These are phyloP conservation scores for Ellobius talpinus DNA, from an alignment of 2,113 vertebrate genomes.

Conservation along the genomic window DNA sequence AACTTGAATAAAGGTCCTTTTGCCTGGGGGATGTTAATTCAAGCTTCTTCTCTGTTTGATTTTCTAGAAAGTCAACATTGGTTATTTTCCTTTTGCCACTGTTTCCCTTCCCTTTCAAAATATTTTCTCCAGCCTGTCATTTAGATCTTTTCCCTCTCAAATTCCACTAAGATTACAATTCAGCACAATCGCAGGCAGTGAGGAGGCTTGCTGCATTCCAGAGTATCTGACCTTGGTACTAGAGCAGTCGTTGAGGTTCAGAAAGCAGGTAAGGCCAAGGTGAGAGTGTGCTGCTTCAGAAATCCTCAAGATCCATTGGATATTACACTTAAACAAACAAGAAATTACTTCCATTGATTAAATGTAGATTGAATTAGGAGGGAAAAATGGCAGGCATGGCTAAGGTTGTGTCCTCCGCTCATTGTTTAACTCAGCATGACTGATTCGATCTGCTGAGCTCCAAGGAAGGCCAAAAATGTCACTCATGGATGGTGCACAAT, in stretches of 20 bases:
- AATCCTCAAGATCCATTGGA: constrained; percentile 84
- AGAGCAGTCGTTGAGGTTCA: constrained; percentile 76
- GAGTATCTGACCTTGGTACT: constrained; percentile 73
- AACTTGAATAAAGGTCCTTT: neutral
- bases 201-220: constrained; percentile 39
- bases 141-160: constrained; percentile 50
- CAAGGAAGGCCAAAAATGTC: constrained; percentile 90
- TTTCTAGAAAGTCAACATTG: constrained; percentile 15
- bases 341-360: constrained; percentile 95
- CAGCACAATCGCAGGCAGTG: constrained; percentile 36
- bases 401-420: constrained; percentile 90
- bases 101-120: neutral
- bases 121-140: neutral
- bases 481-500: constrained; percentile 88
- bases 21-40: neutral
- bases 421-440: constrained; percentile 93
- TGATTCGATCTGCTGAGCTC: constrained; percentile 93
- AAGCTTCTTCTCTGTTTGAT: neutral
- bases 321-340: constrained; percentile 93
- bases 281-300: constrained; percentile 83
- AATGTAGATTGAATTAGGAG: constrained; percentile 93
- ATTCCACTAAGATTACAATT: constrained; percentile 35
- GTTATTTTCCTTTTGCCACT: neutral
- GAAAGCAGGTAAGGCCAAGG: constrained; percentile 81
- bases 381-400: constrained; percentile 88